A percentile compares a stretch with the other conserved stretches of the same genome.
These are phyloP conservation scores for Malurus cyaneus DNA, from an alignment of 2,113 vertebrate genomes.

Conservation along the genomic window DNA sequence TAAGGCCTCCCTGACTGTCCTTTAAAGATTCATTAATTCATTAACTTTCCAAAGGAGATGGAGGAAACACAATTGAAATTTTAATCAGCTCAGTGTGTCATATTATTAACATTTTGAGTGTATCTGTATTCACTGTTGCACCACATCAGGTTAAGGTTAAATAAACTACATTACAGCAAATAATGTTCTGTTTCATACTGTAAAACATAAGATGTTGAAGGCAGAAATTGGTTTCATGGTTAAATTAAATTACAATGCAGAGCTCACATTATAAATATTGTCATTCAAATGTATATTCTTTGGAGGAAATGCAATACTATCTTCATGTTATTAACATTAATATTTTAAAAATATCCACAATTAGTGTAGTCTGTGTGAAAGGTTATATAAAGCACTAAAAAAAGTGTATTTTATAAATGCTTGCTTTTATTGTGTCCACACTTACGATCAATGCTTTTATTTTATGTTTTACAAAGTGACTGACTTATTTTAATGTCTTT, in stretches of 20 bases:
- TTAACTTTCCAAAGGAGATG: constrained; percentile 84
- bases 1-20: constrained; percentile 78
- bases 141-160: constrained; percentile 73
- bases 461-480: not conserved
- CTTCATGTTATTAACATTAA: not conserved
- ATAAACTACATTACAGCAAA: constrained; percentile 71
- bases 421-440: not conserved
- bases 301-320: constrained; percentile 7
- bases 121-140: constrained; percentile 67
- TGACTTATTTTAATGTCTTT: not conserved
- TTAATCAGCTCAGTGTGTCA: constrained; percentile 74
- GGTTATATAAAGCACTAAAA: not conserved
- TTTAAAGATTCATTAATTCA: constrained; percentile 89
- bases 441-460: not conserved
- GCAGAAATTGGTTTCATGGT: constrained; percentile 61
- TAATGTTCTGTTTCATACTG: constrained; percentile 63
- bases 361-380: not conserved
- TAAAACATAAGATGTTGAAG: constrained; percentile 68
- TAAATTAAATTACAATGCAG: constrained; percentile 64
- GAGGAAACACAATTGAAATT: constrained; percentile 75
- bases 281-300: constrained; percentile 38
- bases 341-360: constrained; percentile 20
- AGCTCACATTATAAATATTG: constrained; percentile 28
- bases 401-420: not conserved
- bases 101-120: constrained; percentile 73